Evolutionary conservation across 30 jellyfish, hydroid and myxozoan genomes (phyloP), one percentile per base, ranked within the genome.

Genomic region (Aurelia aurita complex sp. Pacific): DNA sequence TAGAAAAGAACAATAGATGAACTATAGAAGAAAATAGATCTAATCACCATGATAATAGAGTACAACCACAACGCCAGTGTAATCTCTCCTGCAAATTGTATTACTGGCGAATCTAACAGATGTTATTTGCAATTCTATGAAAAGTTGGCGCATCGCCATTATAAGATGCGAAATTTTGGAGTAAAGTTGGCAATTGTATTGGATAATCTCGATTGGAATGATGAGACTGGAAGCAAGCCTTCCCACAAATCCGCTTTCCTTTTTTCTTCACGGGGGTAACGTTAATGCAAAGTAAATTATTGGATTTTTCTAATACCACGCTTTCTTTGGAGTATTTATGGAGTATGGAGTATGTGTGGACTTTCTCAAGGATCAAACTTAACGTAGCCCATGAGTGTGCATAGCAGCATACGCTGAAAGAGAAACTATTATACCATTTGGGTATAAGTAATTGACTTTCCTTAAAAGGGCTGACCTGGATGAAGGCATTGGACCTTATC

Each of bases 101-200:
- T 75, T 53, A 34, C 40, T n/a, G 61, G 19, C 75, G 57, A 61
- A 61, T 17, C 70, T 17, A n/a, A 61, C 70, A 61, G 70, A 61
- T 61, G 70, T 61, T 23, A 23, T 61, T 23, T 61, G 70, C 70
- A 61, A 61, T 61, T 61, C 32, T 61, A 61, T 17, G 11, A 12
- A n/a, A 17, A 11, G 70, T 61, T 17, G 32, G 70, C 74, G 59
- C 62, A 75, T 38, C 64, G 85, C 64, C 62, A 67, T 57, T n/a
- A 57, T 75, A 33, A 79, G 67, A 19, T 17, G 74, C 16, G 61
- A 34, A 70, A 82, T 71, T 82, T 46, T 46, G 14, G 57, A 46
- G 57, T 46, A 46, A 18, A 82, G 85, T 69, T 70, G 85, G 91
- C 18, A 82, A 82, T 82, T 69, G 85, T 82, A 68, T 77, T 32